Base-by-base conservation (phyloP, 2,113 vertebrate genomes). In the Lanius ludovicianus region DNA sequence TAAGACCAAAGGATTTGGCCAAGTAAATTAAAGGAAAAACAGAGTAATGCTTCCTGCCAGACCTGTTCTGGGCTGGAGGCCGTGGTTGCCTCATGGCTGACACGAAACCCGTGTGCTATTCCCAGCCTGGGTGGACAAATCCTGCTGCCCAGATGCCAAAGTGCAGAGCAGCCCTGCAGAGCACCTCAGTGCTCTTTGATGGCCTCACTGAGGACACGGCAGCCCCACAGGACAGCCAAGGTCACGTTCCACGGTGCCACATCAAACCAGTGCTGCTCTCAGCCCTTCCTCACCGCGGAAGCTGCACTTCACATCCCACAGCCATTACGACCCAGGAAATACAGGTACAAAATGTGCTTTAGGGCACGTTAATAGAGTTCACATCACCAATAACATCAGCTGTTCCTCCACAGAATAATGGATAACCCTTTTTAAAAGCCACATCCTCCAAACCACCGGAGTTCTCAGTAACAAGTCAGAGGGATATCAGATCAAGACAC, bases 21-120 rank as follows among this genome's bases (percentile, higher is more conserved):
- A 84, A 64, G 18, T 37, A 89, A 90, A 84, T 90, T 76, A 81
- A 75, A 93, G 79, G 88, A 90, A 80, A 83, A 94, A 8, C 1
- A 42, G 68, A 56, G 62, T 8, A 82, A 86, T 69, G 53, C 88
- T 89, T 96, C 96, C 93, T 84, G 92, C 85, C 57, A 82, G 88
- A 94, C 95, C 95, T 49, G 92, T 93, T 96, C 83, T 55, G 53
- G 64, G 46, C 79, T 75, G 1, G 22, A 7, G 25, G 65, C 69
- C 46, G 79, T 11, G 92, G 79, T 7, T 94, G 79, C 76, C 79
- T 84, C 88, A n/a, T 5, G 80, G 76, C 79, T 44, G 69, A 60
- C 95, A 78, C 21, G 24, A 63, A 79, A 68, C 28, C n/a, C 4
- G 4, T 5, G 37, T 60, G 86, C 81, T 93, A 78, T 90, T 90